Evolutionary conservation across 1,140 invertebrate genomes (phyloP).

Genomic region (Cephus cinctus): DNA sequence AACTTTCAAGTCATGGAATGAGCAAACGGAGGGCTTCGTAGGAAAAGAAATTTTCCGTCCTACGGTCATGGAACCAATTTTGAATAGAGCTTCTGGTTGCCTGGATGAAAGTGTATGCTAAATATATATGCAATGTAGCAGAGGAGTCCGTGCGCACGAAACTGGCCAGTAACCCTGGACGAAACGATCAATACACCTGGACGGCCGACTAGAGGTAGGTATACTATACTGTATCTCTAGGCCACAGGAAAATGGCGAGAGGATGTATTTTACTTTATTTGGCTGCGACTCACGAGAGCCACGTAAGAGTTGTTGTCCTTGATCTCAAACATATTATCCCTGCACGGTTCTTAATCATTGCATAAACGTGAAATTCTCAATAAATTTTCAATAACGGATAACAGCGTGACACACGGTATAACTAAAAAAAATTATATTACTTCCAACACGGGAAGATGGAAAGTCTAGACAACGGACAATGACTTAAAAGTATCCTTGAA

Average conservation of each 20-base stretch:
- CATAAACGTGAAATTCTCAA: slow-evolving; percentile 14
- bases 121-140: no score
- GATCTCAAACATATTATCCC: slow-evolving; percentile 30
- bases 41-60: no score
- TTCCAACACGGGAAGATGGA: no score
- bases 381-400: no score
- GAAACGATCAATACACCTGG: no score
- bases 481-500: slow-evolving; percentile 49
- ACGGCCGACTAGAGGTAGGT: slow-evolving; percentile 14
- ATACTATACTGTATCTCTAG: slow-evolving; percentile 15
- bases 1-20: no score
- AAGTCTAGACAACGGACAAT: slow-evolving; percentile 33
- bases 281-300: slow-evolving; percentile 24
- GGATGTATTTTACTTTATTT: slow-evolving; percentile 33
- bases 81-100: no score
- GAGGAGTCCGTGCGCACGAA: slow-evolving; percentile 9
- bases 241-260: slow-evolving; percentile 8
- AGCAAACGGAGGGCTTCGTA: no score
- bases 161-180: slow-evolving; percentile 9
- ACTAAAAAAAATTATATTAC: no score
- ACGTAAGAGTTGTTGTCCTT: slow-evolving; percentile 40
- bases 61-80: no score
- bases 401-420: no score
- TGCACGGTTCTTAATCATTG: slow-evolving; percentile 31
- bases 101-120: no score